These are phyloP conservation scores for Orius laevigatus DNA, from an alignment of 1,140 invertebrate species.

Conservation along the genomic window DNA sequence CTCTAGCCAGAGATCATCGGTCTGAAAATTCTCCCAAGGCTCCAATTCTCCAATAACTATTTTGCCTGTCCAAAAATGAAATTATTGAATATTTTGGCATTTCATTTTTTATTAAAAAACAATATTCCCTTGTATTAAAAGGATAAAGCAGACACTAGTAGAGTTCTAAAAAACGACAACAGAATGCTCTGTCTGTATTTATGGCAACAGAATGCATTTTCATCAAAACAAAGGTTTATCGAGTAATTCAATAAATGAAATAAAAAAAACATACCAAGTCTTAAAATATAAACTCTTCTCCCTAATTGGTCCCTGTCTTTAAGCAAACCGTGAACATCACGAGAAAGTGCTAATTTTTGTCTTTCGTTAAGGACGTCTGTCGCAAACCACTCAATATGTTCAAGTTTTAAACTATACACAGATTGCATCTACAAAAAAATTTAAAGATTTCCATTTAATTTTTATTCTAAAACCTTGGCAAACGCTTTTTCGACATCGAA, in stretches of 20 bases:
- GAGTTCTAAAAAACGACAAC: neutral
- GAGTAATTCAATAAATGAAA: neutral
- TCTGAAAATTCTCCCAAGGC: constrained; percentile 18
- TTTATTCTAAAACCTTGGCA: constrained; percentile 21
- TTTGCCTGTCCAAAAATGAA: too few species aligned
- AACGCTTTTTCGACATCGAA: constrained; percentile 24
- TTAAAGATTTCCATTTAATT: neutral
- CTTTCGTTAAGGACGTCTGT: constrained; percentile 19
- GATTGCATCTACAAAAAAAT: constrained; percentile 23
- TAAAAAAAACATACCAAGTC: constrained; percentile 21
- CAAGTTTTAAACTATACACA: constrained; percentile 21
- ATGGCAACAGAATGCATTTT: too few species aligned
- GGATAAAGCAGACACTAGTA: too few species aligned
- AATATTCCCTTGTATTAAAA: too few species aligned
- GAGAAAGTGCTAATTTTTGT: constrained; percentile 20
- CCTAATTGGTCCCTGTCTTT: constrained; percentile 23
- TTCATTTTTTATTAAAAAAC: too few species aligned
- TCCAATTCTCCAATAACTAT: constrained; percentile 17
- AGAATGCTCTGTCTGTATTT: neutral
- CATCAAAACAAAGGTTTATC: too few species aligned
- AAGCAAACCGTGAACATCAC: constrained; percentile 23
- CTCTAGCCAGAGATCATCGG: constrained; percentile 25
- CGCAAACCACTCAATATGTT: constrained; percentile 25
- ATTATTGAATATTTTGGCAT: too few species aligned
- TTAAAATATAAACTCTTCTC: constrained; percentile 24